Percentiles rank a stretch among this genome's conserved stretches.
phyloP scores from a whole-genome alignment of 2,888 invertebrate genomes.

The Scaeva pyrastri region DNA sequence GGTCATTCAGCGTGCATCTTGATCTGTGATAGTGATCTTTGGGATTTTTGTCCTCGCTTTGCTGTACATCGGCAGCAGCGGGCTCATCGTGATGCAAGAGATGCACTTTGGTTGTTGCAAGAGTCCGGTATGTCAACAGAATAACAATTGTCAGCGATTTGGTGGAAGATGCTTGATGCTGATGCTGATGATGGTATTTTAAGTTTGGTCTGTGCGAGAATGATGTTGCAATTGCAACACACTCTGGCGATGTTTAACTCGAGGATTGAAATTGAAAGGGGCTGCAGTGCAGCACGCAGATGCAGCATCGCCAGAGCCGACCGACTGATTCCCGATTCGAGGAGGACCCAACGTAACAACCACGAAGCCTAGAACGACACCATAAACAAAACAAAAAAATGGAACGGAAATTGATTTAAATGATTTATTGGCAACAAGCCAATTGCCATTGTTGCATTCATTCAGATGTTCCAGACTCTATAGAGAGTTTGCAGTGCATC shows the following conservation, averaged over 20 bases:
- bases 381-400: slow-evolving; percentile 45
- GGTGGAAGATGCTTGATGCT: slow-evolving; percentile 50
- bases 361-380: not conserved
- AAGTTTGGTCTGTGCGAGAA: slow-evolving; percentile 37
- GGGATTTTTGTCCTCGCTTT: slow-evolving; percentile 52
- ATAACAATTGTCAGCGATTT: slow-evolving; percentile 70
- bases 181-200: not conserved
- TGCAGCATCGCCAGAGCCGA: not conserved
- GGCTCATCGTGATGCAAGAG: slow-evolving; percentile 70
- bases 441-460: slow-evolving; percentile 70
- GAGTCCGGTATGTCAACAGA: slow-evolving; percentile 63
- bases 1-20: slow-evolving; percentile 51
- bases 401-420: slow-evolving; percentile 82
- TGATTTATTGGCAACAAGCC: slow-evolving; percentile 80
- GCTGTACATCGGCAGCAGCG: not conserved
- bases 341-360: not conserved
- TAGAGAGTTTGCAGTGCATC: not conserved
- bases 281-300: not conserved
- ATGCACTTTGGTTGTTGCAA: slow-evolving; percentile 53
- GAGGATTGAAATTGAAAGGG: slow-evolving; percentile 56
- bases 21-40: slow-evolving; percentile 64
- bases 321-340: not conserved
- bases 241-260: slow-evolving; percentile 34
- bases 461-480: slow-evolving; percentile 47
- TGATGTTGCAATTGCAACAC: slow-evolving; percentile 54